A percentile compares a stretch with the other conserved stretches of the same genome.
phyloP scores from a whole-genome alignment of 2,113 vertebrate genomes.

The Calidris pugnax region DNA sequence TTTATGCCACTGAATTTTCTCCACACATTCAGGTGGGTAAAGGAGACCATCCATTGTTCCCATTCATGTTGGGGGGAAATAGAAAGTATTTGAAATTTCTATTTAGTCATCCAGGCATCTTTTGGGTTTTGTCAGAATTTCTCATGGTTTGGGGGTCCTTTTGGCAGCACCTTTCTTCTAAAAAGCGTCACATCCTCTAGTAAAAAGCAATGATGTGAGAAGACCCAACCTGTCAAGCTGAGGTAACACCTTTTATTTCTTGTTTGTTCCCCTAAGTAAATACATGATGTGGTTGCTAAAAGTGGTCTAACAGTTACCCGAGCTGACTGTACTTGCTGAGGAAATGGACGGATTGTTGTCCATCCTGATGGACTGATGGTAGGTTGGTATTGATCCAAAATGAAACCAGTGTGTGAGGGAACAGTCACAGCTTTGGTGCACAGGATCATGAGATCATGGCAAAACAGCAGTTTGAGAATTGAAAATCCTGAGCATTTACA shows the following conservation, averaged over 20 bases:
- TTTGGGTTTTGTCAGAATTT: neutral
- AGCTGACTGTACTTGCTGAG: neutral
- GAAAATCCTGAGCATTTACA: neutral
- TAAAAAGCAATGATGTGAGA: neutral
- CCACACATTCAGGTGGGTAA: neutral
- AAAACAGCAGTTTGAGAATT: neutral
- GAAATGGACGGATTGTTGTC: neutral
- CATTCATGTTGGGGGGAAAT: neutral
- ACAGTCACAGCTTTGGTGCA: neutral
- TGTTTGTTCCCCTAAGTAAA: neutral
- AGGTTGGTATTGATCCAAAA: neutral
- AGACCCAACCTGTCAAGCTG: neutral
- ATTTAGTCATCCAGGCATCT: neutral
- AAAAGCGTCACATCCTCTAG: neutral
- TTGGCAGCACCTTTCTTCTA: neutral
- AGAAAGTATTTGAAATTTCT: neutral
- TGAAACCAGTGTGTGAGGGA: neutral
- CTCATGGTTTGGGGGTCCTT: neutral
- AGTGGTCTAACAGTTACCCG: neutral
- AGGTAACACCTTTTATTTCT: neutral
- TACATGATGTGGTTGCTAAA: neutral
- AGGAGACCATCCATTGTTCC: neutral
- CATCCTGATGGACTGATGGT: neutral
- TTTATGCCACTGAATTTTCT: neutral
- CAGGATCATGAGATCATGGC: accelerated